A percentile compares a stretch with the other conserved stretches of the same genome.
These are phyloP conservation scores for Macrobrachium rosenbergii DNA, from an alignment of 1,140 invertebrate genomes.

Conservation along the genomic window DNA sequence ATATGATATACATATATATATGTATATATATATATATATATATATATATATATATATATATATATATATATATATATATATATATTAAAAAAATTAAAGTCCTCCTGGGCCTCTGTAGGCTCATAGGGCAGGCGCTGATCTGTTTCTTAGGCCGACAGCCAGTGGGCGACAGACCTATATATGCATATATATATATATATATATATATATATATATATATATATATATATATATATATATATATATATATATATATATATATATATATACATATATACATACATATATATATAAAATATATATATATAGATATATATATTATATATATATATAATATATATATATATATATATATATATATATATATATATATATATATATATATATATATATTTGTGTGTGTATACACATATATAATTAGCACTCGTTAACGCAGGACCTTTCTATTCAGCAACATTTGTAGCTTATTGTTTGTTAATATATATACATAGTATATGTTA, in stretches of 20 bases:
- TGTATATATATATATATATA: conserved; percentile 1
- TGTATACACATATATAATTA: neutral
- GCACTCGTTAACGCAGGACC: too few species aligned
- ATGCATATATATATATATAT: conserved; percentile 7
- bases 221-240: conserved; percentile 11
- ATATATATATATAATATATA: neutral
- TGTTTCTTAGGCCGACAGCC: too few species aligned
- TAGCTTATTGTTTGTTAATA: neutral
- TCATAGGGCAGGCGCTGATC: too few species aligned
- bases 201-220: conserved; percentile 22
- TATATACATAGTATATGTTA: neutral
- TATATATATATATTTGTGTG: neutral
- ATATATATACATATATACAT: neutral
- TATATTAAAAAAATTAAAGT: too few species aligned
- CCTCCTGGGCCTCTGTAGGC: too few species aligned
- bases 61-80: neutral
- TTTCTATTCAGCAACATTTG: too few species aligned
- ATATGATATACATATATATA: conserved; percentile 12
- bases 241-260: neutral
- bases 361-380: conserved; percentile 14
- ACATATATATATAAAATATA: neutral
- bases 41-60: conserved; percentile 6
- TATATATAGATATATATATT: neutral
- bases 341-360: conserved; percentile 16
- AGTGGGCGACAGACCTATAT: too few species aligned